Percentiles rank a stretch among this genome's conserved stretches.
phyloP scores from a whole-genome alignment of 2,888 invertebrate species.

The Troides aeacus region DNA sequence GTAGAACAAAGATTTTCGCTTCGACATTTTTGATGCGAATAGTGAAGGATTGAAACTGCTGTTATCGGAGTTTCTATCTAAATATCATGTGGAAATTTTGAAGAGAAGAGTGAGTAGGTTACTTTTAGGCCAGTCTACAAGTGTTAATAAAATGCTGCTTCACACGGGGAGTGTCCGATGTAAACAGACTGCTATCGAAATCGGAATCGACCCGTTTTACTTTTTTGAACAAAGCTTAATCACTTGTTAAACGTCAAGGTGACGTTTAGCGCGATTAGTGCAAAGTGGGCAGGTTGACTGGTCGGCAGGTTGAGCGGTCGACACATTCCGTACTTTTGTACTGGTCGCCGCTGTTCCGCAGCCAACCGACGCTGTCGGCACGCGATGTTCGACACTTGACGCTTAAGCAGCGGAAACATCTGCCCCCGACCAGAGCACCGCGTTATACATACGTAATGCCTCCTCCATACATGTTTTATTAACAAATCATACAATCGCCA shows the following conservation, averaged over 20 bases:
- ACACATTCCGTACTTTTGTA: conserved; percentile 22
- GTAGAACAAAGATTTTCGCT: too few relatives aligned
- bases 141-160: too few relatives aligned
- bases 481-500: conserved; percentile 18
- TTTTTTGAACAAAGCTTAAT: background rate
- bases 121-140: too few relatives aligned
- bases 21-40: too few relatives aligned
- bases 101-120: too few relatives aligned
- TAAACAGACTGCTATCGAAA: too few relatives aligned
- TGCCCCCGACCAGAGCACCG: conserved; percentile 31
- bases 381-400: conserved; percentile 48
- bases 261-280: conserved; percentile 21
- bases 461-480: conserved; percentile 4
- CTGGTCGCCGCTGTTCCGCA: conserved; percentile 14
- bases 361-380: conserved; percentile 46
- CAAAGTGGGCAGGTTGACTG: conserved; percentile 9
- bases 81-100: too few relatives aligned
- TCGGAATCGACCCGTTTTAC: too few relatives aligned
- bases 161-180: too few relatives aligned
- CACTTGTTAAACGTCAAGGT: conserved; percentile 13
- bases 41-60: too few relatives aligned
- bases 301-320: background rate
- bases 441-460: conserved; percentile 11
- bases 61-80: too few relatives aligned
- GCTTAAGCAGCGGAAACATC: conserved; percentile 36